Evolutionary conservation across 2,888 invertebrate species (phyloP), one percentile per base, ranked within the genome.

Genomic region (Drosophila picticornis): DNA sequence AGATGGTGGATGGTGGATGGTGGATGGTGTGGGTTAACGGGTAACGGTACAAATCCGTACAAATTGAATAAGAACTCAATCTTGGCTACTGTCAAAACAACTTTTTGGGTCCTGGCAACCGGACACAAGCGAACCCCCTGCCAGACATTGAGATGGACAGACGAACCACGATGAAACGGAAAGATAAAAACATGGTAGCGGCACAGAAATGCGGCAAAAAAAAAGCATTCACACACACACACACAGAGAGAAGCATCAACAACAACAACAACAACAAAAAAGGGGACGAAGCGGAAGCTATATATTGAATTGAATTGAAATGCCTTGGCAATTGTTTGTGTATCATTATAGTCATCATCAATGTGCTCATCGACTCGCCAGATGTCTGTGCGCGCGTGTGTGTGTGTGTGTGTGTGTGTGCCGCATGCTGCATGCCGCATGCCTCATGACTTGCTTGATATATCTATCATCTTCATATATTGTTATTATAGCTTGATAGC

Each of bases 41-140:
- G 63, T 60, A 51, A 58, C 61, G 57, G 68, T 76, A 75, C 80
- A 85, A 86, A 85, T 88, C 85, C 86, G 77, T 78, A 86, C 88
- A 86, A 86, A 86, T 86, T 86, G 88, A 88, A 88, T 88, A 86
- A 86, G 85, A 88, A 86, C 85, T 86, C 85, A 86, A 86, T 86
- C 85, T 85, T 85, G 88, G 88, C 85, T 79, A 86, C 85, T 86
- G 88, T 88, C 83, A 83, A 87, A 86, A 81, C 80, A 88, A 84
- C 75, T 84, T 80, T 38, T 70, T 36, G 53, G 67, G 67, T 69
- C 65, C 79, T 46, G 75, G 72, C 64, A 78, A 75, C 59, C 61
- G 79, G 78, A 79, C 75, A 76, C 65, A 50, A 59, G 22, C 59
- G 55, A 56, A 43, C 60, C 43, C 58, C 50, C 52, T 36, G 51